phyloP scores from a whole-genome alignment of 92 coral and sea anemone genomes.

The Anthopleura xanthogrammica region DNA sequence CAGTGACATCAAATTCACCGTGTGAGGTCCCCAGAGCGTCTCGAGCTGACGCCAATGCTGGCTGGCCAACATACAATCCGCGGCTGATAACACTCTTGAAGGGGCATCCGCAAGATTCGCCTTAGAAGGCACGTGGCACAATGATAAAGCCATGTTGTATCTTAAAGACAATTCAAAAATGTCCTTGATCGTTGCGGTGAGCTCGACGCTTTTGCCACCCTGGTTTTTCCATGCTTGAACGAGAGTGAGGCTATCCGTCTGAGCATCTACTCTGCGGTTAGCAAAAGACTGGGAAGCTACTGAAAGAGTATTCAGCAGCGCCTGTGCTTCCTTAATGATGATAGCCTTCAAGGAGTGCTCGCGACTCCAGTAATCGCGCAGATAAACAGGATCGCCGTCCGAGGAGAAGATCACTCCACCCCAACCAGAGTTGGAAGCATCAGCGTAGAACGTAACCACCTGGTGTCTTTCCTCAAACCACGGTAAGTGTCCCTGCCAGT shows the following conservation, averaged over 20 bases:
- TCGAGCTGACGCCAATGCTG: not conserved
- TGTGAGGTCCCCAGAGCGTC: slow-evolving; percentile 23
- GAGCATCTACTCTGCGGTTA: slow-evolving; percentile 58
- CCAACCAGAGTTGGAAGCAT: slow-evolving; percentile 75
- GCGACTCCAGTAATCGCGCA: slow-evolving; percentile 55
- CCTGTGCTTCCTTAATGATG: slow-evolving; percentile 55
- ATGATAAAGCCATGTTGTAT: slow-evolving; percentile 32
- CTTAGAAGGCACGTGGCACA: slow-evolving; percentile 40
- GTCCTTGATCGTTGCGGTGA: slow-evolving; percentile 41
- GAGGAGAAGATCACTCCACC: slow-evolving; percentile 43
- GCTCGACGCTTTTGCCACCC: slow-evolving; percentile 59
- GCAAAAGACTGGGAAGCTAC: slow-evolving; percentile 34
- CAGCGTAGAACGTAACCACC: slow-evolving; percentile 38
- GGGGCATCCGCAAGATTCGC: slow-evolving; percentile 40
- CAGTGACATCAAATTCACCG: slow-evolving; percentile 31
- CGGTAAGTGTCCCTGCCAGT: slow-evolving; percentile 53
- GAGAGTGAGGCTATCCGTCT: slow-evolving; percentile 50
- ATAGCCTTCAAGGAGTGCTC: slow-evolving; percentile 41
- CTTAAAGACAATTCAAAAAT: slow-evolving; percentile 32
- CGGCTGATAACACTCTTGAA: slow-evolving; percentile 31
- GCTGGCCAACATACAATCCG: slow-evolving; percentile 29
- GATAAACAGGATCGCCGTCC: slow-evolving; percentile 30
- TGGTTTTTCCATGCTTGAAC: slow-evolving; percentile 65
- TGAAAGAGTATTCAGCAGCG: slow-evolving; percentile 46
- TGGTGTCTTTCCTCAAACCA: slow-evolving; percentile 63